Base-by-base conservation (phyloP, 2,888 invertebrate genomes). In the Labia minor region DNA sequence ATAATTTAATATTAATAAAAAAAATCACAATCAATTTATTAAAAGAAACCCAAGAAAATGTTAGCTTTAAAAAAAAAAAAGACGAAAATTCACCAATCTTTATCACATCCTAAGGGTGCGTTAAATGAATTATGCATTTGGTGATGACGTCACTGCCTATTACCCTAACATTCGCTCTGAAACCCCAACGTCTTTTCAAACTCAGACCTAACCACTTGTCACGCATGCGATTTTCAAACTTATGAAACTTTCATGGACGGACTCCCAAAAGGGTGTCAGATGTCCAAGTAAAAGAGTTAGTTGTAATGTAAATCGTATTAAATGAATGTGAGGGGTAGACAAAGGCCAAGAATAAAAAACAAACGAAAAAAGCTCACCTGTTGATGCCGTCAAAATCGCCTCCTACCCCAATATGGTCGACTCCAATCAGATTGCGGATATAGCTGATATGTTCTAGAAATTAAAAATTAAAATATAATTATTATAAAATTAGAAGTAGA, bases 381-480 rank as follows among this genome's bases (percentile, higher is more conserved):
- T 85, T 84, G 61, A 85, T 84, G 19, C 85, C 85, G 68, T 85
- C 85, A 69, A 81, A 85, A 72, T 85, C 85, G 0, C 84, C 84
- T 0, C 85, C 85, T n/a, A 85, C 81, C 18, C 85, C 85, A 3
- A 85, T 81, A 74, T 81, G 81, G 72, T 85, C 84, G 64, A 84
- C 80, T 1, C 85, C 85, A 69, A 85, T 81, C 78, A 85, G 76
- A 70, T 82, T 79, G 74, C 83, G 83, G 73, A 85, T 82, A 74
- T 84, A 82, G 74, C 84, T 83, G 75, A 85, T 83, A 74, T 85
- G 85, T 70, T 83, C 83, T 78, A 81, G 10, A 68, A 70, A n/a
- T 26, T 65, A 26, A 49, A n/a, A 37, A 63, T 49, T 37, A 21
- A 33, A 33, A 33, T 11, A 33, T n/a, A n/a, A n/a, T n/a, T n/a